A percentile compares a stretch with the other conserved stretches of the same genome.
phyloP scores from a whole-genome alignment of 2,113 vertebrate species.

The Morone saxatilis region DNA sequence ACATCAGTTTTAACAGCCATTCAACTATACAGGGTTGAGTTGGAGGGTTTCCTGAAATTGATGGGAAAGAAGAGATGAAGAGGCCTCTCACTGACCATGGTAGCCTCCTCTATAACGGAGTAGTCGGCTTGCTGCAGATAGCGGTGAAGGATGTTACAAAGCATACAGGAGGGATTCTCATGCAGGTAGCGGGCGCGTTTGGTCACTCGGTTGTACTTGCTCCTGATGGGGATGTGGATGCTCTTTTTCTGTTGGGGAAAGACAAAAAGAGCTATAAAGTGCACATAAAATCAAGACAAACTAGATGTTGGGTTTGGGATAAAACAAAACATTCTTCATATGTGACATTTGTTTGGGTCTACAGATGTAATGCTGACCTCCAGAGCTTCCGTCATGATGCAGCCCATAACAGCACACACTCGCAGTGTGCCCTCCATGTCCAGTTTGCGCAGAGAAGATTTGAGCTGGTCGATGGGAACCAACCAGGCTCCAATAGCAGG shows the following conservation, averaged over 20 bases:
- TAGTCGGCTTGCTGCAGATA: conserved; percentile 97
- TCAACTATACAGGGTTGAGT: not conserved
- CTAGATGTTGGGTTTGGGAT: no score
- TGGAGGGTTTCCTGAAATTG: not conserved
- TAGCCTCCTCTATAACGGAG: conserved; percentile 95
- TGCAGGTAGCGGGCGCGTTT: conserved; percentile 95
- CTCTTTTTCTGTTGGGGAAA: conserved; percentile 91
- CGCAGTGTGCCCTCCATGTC: conserved; percentile 94
- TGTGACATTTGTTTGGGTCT: not conserved
- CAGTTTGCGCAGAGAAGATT: conserved; percentile 93
- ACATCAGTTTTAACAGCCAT: not conserved
- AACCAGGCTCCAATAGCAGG: conserved; percentile 97
- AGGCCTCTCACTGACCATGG: conserved; percentile 87
- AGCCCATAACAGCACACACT: conserved; percentile 98
- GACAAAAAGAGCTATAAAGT: not conserved
- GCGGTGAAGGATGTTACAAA: conserved; percentile 97
- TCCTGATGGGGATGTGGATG: conserved; percentile 95
- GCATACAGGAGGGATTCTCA: conserved; percentile 96
- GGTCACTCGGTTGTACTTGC: conserved; percentile 97
- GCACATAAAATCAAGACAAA: not conserved
- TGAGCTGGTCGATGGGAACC: conserved; percentile 98
- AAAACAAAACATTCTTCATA: not conserved
- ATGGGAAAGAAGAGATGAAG: not conserved
- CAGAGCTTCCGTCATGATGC: conserved; percentile 98
- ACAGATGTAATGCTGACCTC: conserved; percentile 84